Evolutionary conservation across 2,888 invertebrate genomes (phyloP), one percentile per base, ranked within the genome.

Genomic region (Gandaritis pyraliata): DNA sequence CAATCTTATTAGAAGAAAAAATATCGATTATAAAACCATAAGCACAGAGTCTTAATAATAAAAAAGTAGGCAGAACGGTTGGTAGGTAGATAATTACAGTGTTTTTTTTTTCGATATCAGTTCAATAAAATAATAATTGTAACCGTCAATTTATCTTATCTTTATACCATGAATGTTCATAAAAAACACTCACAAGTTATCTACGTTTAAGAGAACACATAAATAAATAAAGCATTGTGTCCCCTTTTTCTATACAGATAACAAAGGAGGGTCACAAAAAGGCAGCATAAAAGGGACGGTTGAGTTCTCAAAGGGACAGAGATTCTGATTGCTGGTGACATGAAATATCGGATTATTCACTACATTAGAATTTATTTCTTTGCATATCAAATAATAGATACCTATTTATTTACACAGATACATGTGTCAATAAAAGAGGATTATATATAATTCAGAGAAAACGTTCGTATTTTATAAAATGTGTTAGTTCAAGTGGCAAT

Each of bases 261-360:
- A 83, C 84, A 71, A 69, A 78, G 76, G 79, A 73, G 75, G 79
- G 78, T 78, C 77, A 78, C 81, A 83, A 85, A 84, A 81, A 85
- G 78, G 76, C 74, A 74, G 77, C 75, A 73, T 74, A 76, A 82
- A 48, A 81, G 76, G 77, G 77, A 77, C 76, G 77, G 62, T 54
- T 63, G 49, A 64, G 66, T 80, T 78, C 75, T 77, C 82, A 81
- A 84, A 82, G 81, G 84, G 78, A 72, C 83, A 81, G 77, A 39
- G 78, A 15, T 48, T 63, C 61, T 65, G 66, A 68, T 66, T 69
- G 64, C 63, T 58, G 33, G 63, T 64, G 61, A 66, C 65, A 63
- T 45, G 56, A 54, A 64, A 66, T 69, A 56, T 64, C 60, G 58
- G 58, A 60, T 67, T 64, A 65, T 67, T 64, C 56, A 60, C 64